Conservation (phyloP, 2,888 invertebrate species). For the Gandaritis pyraliata region DNA sequence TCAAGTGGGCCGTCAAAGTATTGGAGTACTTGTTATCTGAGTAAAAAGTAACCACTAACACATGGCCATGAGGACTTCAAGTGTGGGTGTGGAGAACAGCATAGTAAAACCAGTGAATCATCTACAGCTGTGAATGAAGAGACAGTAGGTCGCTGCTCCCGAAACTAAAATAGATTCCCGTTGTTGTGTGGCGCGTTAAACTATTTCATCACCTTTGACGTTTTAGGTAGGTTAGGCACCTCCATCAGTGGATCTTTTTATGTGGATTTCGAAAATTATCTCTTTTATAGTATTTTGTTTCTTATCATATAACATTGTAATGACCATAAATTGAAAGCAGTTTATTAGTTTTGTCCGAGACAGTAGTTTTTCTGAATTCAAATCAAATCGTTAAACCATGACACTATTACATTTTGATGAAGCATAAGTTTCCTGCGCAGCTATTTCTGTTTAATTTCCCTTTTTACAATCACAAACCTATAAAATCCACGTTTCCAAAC, state of each 20-base stretch:
- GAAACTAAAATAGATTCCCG: conserved; percentile 65
- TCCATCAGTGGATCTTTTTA: conserved; percentile 29
- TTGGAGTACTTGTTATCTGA: conserved; percentile 44
- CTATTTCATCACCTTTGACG: conserved; percentile 54
- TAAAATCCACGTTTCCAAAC: conserved; percentile 43
- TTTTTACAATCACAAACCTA: conserved; percentile 45
- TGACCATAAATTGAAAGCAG: conserved; percentile 14
- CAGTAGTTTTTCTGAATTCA: conserved; percentile 10
- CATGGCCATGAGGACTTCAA: conserved; percentile 52
- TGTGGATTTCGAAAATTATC: conserved; percentile 11
- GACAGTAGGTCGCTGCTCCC: conserved; percentile 71
- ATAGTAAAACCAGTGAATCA: conserved; percentile 60
- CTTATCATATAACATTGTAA: conserved; percentile 5
- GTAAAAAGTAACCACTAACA: conserved; percentile 49
- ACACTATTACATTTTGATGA: conserved; percentile 35
- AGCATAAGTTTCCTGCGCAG: conserved; percentile 34
- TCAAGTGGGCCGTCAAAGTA: conserved; percentile 52
- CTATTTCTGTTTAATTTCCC: conserved; percentile 36
- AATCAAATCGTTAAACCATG: conserved; percentile 31
- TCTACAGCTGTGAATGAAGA: conserved; percentile 67
- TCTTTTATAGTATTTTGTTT: not conserved
- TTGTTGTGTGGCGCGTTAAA: conserved; percentile 56
- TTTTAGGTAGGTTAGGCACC: conserved; percentile 49
- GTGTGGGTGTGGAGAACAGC: conserved; percentile 67
- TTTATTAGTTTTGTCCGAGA: conserved; percentile 10